Conservation (phyloP, 2,113 vertebrate species). For the Euleptes europaea region DNA sequence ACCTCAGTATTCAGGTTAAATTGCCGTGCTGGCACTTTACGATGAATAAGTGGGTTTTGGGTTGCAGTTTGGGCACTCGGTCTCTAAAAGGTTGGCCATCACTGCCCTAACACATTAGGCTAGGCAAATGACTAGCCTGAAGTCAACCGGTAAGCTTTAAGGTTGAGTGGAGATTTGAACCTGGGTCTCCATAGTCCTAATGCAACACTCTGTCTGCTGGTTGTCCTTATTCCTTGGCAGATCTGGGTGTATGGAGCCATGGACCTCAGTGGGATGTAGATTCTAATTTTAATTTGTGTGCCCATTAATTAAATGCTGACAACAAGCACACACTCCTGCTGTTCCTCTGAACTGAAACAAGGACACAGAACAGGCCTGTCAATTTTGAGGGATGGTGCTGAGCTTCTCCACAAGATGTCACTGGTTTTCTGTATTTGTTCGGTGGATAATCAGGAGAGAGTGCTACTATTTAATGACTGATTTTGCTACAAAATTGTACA, state of each 20-base stretch:
- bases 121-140: too few relatives aligned
- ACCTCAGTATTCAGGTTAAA: too few relatives aligned
- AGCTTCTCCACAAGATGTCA: conserved; percentile 34
- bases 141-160: too few relatives aligned
- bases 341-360: neutral
- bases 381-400: neutral
- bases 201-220: neutral
- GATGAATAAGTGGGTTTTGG: too few relatives aligned
- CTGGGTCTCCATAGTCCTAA: too few relatives aligned
- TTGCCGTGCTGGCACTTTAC: too few relatives aligned
- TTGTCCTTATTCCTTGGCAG: neutral
- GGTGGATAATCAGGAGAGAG: too few relatives aligned
- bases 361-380: neutral
- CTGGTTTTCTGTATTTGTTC: neutral
- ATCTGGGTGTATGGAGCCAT: neutral
- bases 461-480: neutral
- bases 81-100: too few relatives aligned
- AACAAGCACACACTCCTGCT: neutral
- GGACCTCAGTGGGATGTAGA: neutral
- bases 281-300: neutral
- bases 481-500: conserved; percentile 29
- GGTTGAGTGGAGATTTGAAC: too few relatives aligned
- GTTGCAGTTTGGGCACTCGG: too few relatives aligned
- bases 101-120: too few relatives aligned
- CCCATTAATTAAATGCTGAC: neutral